phyloP scores from a whole-genome alignment of 2,888 invertebrate species.

The Brenthis daphne region DNA sequence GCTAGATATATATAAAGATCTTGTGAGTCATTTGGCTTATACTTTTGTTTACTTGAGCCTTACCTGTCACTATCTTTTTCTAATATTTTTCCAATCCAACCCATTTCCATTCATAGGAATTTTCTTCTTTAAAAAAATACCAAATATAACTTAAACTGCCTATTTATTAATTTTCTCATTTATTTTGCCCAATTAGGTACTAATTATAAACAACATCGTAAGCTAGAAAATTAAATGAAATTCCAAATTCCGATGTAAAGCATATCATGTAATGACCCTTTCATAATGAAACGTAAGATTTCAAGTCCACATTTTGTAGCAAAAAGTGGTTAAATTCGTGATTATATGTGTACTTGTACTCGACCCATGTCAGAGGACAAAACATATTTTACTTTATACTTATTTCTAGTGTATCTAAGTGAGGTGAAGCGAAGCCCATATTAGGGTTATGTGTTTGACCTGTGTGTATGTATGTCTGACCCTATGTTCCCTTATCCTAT shows the following conservation, averaged over 20 bases:
- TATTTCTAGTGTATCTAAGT: conserved; percentile 15
- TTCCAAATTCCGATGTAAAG: conserved; percentile 8
- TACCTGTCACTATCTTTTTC: too few species aligned
- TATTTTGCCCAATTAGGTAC: neutral
- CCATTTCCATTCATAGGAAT: too few species aligned
- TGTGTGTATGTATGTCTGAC: too few species aligned
- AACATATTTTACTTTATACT: conserved; percentile 20
- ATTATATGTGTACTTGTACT: conserved; percentile 30
- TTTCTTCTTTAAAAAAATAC: too few species aligned
- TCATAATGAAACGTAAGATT: conserved; percentile 13
- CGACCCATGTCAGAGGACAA: conserved; percentile 31
- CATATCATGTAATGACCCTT: conserved; percentile 16
- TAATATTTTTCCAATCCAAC: too few species aligned
- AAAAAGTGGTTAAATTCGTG: conserved; percentile 27
- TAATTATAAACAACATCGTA: conserved; percentile 12
- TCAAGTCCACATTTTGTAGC: conserved; percentile 21
- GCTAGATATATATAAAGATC: too few species aligned
- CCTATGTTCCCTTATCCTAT: too few species aligned
- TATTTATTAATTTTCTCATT: neutral
- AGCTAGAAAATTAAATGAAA: conserved; percentile 18
- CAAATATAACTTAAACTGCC: neutral
- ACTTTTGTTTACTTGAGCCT: too few species aligned
- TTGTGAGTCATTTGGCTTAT: too few species aligned
- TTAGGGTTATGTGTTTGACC: too few species aligned
- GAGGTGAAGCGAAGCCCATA: neutral